Percentiles rank a stretch among this genome's conserved stretches.
These are phyloP conservation scores for Calidris pugnax DNA, from an alignment of 2,113 vertebrate genomes.

Conservation along the genomic window DNA sequence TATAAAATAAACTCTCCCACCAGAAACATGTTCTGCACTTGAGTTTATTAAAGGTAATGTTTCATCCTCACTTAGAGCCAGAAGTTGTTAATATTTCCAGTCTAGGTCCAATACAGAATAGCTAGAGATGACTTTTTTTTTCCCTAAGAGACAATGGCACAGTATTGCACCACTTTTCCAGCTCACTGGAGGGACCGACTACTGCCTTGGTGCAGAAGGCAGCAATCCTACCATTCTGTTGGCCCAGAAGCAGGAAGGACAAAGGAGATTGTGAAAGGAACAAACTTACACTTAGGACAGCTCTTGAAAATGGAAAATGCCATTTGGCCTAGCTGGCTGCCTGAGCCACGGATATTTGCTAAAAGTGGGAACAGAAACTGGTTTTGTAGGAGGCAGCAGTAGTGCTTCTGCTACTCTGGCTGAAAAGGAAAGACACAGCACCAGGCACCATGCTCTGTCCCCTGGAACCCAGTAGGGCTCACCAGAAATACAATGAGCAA, in stretches of 20 bases:
- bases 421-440: not conserved
- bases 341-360: not conserved
- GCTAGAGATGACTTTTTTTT: not conserved
- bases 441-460: not conserved
- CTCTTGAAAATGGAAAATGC: not conserved
- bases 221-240: not conserved
- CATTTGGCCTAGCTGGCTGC: not conserved
- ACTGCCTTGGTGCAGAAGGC: not conserved
- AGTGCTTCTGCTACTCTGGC: not conserved
- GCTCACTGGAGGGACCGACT: not conserved
- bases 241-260: not conserved
- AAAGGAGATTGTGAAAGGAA: not conserved
- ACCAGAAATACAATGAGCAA: not conserved
- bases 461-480: not conserved
- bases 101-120: not conserved
- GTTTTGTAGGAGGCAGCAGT: not conserved
- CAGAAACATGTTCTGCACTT: not conserved
- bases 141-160: not conserved
- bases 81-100: not conserved
- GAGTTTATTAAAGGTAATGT: not conserved
- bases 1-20: not conserved
- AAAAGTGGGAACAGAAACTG: not conserved
- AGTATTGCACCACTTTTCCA: not conserved
- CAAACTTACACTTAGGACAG: not conserved
- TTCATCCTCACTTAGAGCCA: not conserved